These are phyloP conservation scores for Armadillidium nasatum DNA, from an alignment of 1,140 invertebrate species.

Conservation along the genomic window DNA sequence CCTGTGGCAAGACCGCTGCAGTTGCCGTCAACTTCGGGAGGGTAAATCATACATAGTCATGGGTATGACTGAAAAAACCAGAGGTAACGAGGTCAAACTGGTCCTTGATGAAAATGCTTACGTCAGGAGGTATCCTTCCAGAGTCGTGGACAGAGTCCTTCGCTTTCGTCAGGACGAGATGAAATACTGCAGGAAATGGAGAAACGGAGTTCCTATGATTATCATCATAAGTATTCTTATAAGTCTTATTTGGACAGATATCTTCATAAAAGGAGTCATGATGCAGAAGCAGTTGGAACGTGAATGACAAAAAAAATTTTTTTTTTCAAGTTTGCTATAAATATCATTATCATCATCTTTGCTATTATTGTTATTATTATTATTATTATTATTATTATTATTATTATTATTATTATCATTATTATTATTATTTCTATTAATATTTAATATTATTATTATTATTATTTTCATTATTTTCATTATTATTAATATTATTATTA, in stretches of 20 bases:
- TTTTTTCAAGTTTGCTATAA: no score
- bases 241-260: not conserved
- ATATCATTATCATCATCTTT: no score
- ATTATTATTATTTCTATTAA: no score
- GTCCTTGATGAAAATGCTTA: slow-evolving; percentile 26
- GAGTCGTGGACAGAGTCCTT: slow-evolving; percentile 31
- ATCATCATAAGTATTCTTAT: not conserved
- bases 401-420: no score
- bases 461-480: no score
- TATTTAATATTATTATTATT: no score
- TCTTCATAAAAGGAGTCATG: not conserved
- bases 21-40: slow-evolving; percentile 33
- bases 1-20: slow-evolving; percentile 36
- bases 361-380: no score
- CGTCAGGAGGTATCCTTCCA: slow-evolving; percentile 28
- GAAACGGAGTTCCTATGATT: slow-evolving; percentile 18
- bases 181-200: slow-evolving; percentile 38
- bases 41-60: slow-evolving; percentile 41
- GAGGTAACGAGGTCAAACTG: slow-evolving; percentile 34
- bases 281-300: no score
- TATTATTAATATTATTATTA: no score
- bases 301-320: no score
- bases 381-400: no score
- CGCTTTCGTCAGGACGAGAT: slow-evolving; percentile 39
- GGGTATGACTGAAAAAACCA: slow-evolving; percentile 33